Conservation (phyloP, 2,797 vertebrate genomes). For the Helarctos malayanus region DNA sequence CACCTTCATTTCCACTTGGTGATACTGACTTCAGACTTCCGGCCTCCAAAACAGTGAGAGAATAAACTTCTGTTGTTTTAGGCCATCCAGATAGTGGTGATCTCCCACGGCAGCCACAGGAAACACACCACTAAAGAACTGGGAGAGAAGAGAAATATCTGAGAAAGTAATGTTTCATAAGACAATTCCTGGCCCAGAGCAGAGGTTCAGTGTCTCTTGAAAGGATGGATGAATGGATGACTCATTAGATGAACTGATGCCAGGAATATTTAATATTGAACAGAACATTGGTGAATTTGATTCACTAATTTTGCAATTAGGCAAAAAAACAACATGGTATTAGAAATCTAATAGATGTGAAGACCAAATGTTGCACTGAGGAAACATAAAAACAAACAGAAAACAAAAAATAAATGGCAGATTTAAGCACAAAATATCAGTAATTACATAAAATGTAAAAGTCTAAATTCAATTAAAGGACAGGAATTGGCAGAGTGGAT, state of each 20-base stretch:
- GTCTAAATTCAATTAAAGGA: background rate
- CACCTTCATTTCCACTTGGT: background rate
- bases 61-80: background rate
- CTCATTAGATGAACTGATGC: background rate
- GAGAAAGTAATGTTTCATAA: background rate
- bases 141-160: background rate
- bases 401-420: constrained; percentile 10
- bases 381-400: background rate
- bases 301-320: constrained; percentile 7
- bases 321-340: background rate
- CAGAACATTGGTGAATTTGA: background rate
- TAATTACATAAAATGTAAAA: background rate
- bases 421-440: background rate
- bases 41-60: background rate
- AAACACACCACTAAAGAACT: background rate
- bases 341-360: background rate
- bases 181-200: background rate
- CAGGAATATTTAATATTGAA: constrained; percentile 21
- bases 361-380: background rate
- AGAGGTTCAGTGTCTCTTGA: background rate
- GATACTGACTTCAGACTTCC: background rate
- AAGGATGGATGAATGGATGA: background rate
- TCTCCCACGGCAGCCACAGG: background rate
- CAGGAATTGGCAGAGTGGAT: background rate
- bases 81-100: background rate